Evolutionary conservation across 2,888 invertebrate genomes (phyloP), one percentile per base, ranked within the genome.

Genomic region (Conops quadrifasciatus): DNA sequence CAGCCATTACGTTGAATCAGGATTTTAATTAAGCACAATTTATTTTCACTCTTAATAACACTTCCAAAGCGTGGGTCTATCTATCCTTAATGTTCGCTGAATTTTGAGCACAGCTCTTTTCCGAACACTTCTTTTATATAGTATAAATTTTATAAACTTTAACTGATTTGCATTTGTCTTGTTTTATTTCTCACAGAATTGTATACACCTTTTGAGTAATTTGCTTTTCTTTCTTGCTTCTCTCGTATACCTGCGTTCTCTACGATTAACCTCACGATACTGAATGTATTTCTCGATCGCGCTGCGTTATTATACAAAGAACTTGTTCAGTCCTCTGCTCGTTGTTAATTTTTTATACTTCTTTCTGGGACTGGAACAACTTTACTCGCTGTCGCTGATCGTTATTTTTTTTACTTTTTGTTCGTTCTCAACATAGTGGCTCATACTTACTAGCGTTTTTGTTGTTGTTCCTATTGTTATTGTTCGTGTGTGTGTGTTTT

Each of bases 231-330:
- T 28, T n/a, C 16, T 36, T 36, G 4, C 36, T 36, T 36, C 36
- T 36, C 36, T n/a, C n/a, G n/a, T n/a, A n/a, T 72, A 67, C 71
- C 72, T 73, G 63, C 74, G 75, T 76, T 78, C 77, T 78, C 74
- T 72, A 76, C 73, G 75, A 73, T 76, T 78, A 76, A 78, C 79
- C 73, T 75, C 76, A 77, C 75, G 77, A 76, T 77, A 79, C 79
- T 82, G 82, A 81, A 78, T 79, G 76, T 75, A 73, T 78, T 77
- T 76, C 76, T 72, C 74, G 77, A 77, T 77, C 76, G 78, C 75
- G 75, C 80, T 74, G 75, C 75, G 75, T 76, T 82, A 82, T 80
- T 82, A 82, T 81, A 79, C 73, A 71, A 75, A 74, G 72, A 75
- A 70, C 67, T 30, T 72, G 74, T 65, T 58, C 62, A 67, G 24